These are phyloP conservation scores for Pseudorasbora parva DNA, from an alignment of 2,113 vertebrate species.

Conservation along the genomic window DNA sequence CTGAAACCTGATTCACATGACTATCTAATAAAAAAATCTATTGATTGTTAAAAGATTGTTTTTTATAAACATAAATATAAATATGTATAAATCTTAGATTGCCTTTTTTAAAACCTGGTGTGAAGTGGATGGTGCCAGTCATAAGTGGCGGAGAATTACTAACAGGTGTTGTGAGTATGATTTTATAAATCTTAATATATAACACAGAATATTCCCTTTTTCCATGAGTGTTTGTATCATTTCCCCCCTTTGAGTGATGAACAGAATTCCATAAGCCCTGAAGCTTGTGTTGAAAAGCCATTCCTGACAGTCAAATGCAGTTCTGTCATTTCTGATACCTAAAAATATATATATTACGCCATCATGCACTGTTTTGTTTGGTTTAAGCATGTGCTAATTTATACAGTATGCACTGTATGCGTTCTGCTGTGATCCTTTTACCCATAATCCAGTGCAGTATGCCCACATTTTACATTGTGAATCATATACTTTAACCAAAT, in stretches of 20 bases:
- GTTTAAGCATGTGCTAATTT: conserved; percentile 21
- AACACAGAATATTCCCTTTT: conserved; percentile 40
- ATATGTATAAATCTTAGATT: conserved; percentile 42
- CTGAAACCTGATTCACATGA: conserved; percentile 24
- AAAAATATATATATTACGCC: neutral
- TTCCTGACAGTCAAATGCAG: conserved; percentile 7
- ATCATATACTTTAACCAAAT: neutral
- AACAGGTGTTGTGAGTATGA: conserved; percentile 49
- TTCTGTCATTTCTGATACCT: neutral
- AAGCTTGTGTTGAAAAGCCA: neutral
- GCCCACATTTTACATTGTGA: conserved; percentile 4
- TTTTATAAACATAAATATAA: conserved; percentile 16
- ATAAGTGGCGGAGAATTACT: conserved; percentile 42
- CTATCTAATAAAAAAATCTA: conserved; percentile 10
- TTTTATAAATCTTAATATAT: conserved; percentile 57
- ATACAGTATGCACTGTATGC: conserved; percentile 22
- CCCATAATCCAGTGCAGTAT: conserved; percentile 27
- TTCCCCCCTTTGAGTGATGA: conserved; percentile 19
- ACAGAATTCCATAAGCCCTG: neutral
- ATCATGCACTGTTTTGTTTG: conserved; percentile 5
- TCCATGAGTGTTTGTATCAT: conserved; percentile 22
- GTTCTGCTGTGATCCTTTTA: conserved; percentile 19
- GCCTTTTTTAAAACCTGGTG: conserved; percentile 31
- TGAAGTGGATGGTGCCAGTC: conserved; percentile 43
- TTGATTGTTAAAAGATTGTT: conserved; percentile 8